Evolutionary conservation across 2,797 vertebrate genomes (phyloP), one percentile per base, ranked within the genome.

Genomic region (Thripadectes ignobilis): DNA sequence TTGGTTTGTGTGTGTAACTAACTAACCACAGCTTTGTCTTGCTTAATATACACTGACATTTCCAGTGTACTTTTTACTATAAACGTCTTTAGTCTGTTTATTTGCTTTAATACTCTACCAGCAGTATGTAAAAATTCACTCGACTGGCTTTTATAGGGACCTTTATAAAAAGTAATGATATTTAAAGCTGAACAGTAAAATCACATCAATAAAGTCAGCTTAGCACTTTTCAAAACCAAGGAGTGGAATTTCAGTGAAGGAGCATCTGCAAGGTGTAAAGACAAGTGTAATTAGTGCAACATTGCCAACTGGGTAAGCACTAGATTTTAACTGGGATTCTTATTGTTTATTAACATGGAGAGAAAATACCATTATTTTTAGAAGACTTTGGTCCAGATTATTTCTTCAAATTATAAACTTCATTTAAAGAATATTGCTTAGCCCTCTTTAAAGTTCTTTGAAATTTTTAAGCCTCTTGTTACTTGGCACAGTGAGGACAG

Each of bases 171-270:
- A 71, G 58, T 6, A 88, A 38, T 62, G 51, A 39, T 79, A 69
- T 90, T 84, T 89, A 81, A 90, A 95, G 80, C 51, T 66, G 69
- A 81, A 54, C 52, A 85, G 34, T 89, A 90, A 93, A 94, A 79
- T 91, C 41, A 54, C 45, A 62, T 62, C 78, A 83, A 39, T 78
- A 59, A 76, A 93, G 48, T 54, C 58, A 80, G 43, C 49, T 88
- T 16, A 66, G 43, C 61, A 23, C 17, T 65, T 77, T 34, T 24
- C 49, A 30, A 74, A 75, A 68, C n/a, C 26, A 72, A 83, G 38
- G 2, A 45, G 21, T 43, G 17, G 49, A 62, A 86, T 43, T 58
- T 32, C 61, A 82, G 38, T 30, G 13, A 51, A 58, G 58, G 29
- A 58, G 41, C 36, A 38, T 19, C 49, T 39, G 43, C 32, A 8